Percentiles rank a stretch among this genome's conserved stretches.
phyloP scores from a whole-genome alignment of 2,888 invertebrate genomes.

The Dromius quadrimaculatus region DNA sequence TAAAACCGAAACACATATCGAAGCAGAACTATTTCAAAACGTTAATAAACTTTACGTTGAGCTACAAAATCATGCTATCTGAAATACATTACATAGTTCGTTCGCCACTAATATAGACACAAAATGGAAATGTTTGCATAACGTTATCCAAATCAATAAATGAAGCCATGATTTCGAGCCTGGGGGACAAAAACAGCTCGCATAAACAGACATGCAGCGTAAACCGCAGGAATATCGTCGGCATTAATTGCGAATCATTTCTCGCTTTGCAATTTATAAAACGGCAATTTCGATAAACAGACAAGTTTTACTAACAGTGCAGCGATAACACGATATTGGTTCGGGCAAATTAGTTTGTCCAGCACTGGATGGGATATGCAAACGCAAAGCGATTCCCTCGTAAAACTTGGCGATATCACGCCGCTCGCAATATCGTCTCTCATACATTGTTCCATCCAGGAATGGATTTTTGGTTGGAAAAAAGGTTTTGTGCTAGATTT shows the following conservation, averaged over 20 bases:
- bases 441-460: slow-evolving; percentile 40
- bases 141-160: slow-evolving; percentile 43
- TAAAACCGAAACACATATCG: slow-evolving; percentile 13
- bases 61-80: slow-evolving; percentile 8
- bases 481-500: no score
- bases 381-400: slow-evolving; percentile 30
- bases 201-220: slow-evolving; percentile 16
- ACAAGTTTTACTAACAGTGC: slow-evolving; percentile 38
- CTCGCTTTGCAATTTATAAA: slow-evolving; percentile 49
- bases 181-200: slow-evolving; percentile 25
- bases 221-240: slow-evolving; percentile 7
- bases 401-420: slow-evolving; percentile 28
- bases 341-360: slow-evolving; percentile 50
- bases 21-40: slow-evolving; percentile 27
- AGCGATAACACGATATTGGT: slow-evolving; percentile 49
- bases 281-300: slow-evolving; percentile 48
- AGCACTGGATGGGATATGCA: slow-evolving; percentile 33
- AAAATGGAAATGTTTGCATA: slow-evolving; percentile 20
- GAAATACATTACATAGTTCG: slow-evolving; percentile 8
- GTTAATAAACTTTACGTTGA: neutral
- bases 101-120: slow-evolving; percentile 24
- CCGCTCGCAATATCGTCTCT: slow-evolving; percentile 9
- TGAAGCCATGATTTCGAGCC: slow-evolving; percentile 28
- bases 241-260: slow-evolving; percentile 39
- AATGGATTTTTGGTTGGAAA: slow-evolving; percentile 23